These are phyloP conservation scores for rat (Rattus norvegicus) DNA, from an alignment of 2,113 vertebrate species.

Conservation along the genomic window GRCr8 NC_086028.1:43158501-43159000, in stretches of 20 bases:
- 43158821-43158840: neutral
- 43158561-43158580: neutral
- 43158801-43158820: neutral
- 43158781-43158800: neutral
- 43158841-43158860: neutral
- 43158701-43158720: neutral
- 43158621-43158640: too few species aligned
- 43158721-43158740: neutral
- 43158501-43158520: neutral
- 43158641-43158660: neutral
- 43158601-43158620: neutral
- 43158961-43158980: neutral
- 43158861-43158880: neutral
- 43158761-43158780: neutral
- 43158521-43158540: neutral
- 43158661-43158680: rapidly evolving
- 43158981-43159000: neutral
- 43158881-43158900: neutral
- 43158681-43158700: neutral
- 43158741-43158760: neutral
- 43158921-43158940: neutral
- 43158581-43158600: neutral
- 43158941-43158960: too few species aligned
- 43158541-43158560: neutral
- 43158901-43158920: neutral